Conservation (phyloP, 2,113 vertebrate species). For the Himantopus leucocephalus region DNA sequence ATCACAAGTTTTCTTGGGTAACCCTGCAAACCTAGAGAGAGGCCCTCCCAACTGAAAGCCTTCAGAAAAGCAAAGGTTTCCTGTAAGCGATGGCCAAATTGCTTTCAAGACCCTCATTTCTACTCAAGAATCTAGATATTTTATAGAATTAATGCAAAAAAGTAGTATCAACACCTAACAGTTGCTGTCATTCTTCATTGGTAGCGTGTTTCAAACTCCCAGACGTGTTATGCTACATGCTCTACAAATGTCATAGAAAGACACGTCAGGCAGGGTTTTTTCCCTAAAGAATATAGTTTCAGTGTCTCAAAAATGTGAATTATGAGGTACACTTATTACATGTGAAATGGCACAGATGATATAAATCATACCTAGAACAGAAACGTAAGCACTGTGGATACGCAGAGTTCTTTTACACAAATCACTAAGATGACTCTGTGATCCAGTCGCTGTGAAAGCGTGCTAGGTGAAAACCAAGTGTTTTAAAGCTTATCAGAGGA, state of each 20-base stretch:
- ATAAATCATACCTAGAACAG: background rate
- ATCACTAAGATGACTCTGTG: background rate
- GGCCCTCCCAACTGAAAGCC: background rate
- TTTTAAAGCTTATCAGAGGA: background rate
- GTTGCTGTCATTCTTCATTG: background rate
- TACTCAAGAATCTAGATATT: background rate
- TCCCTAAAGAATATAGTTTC: background rate
- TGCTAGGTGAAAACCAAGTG: background rate
- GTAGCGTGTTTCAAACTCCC: background rate
- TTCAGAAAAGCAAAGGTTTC: background rate
- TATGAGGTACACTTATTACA: background rate
- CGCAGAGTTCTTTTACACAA: background rate
- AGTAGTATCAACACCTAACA: background rate
- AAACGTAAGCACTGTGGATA: background rate
- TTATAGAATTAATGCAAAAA: background rate
- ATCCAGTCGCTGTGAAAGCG: background rate
- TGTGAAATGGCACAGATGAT: background rate
- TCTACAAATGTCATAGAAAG: background rate
- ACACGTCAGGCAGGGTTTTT: background rate
- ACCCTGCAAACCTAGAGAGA: background rate
- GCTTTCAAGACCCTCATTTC: background rate
- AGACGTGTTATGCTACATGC: fast-evolving
- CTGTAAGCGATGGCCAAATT: background rate
- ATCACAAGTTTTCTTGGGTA: background rate
- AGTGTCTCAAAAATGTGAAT: fast-evolving